phyloP scores from a whole-genome alignment of 2,888 invertebrate genomes.

The Thelaira solivaga region DNA sequence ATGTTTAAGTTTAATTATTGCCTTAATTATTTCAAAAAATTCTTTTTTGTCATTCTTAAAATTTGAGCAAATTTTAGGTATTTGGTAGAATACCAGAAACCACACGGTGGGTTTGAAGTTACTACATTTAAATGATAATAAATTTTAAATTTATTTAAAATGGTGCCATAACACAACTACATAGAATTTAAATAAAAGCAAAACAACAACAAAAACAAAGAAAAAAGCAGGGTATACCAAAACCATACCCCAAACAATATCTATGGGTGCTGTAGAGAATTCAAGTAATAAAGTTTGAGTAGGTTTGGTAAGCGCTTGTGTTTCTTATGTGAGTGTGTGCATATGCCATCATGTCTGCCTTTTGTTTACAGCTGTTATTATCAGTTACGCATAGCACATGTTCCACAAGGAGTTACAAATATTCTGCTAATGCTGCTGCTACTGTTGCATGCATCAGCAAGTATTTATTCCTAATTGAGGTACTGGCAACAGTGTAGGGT shows the following conservation, averaged over 20 bases:
- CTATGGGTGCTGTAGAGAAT: neutral
- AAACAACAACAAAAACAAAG: neutral
- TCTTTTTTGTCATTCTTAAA: neutral
- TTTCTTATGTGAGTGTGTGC: neutral
- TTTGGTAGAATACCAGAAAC: conserved; percentile 2
- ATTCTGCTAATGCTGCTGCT: conserved; percentile 8
- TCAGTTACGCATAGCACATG: conserved; percentile 53
- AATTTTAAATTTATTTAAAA: conserved; percentile 45
- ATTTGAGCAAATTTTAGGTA: neutral
- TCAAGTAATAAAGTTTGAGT: neutral
- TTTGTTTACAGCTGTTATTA: conserved; percentile 53
- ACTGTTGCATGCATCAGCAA: conserved; percentile 10
- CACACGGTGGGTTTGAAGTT: conserved; percentile 34
- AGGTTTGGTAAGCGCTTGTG: neutral
- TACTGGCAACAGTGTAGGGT: neutral
- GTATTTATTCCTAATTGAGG: too few relatives aligned
- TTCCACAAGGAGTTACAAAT: conserved; percentile 28
- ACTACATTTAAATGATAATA: conserved; percentile 42
- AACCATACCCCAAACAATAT: conserved; percentile 24
- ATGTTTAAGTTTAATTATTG: neutral
- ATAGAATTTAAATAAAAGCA: conserved; percentile 1
- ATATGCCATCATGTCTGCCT: conserved; percentile 12
- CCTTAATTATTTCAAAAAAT: neutral
- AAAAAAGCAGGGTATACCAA: neutral
- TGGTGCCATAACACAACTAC: conserved; percentile 7